Percentiles rank a stretch among this genome's conserved stretches.
phyloP scores from a whole-genome alignment of 2,113 vertebrate genomes.

The Pitta sordida region DNA sequence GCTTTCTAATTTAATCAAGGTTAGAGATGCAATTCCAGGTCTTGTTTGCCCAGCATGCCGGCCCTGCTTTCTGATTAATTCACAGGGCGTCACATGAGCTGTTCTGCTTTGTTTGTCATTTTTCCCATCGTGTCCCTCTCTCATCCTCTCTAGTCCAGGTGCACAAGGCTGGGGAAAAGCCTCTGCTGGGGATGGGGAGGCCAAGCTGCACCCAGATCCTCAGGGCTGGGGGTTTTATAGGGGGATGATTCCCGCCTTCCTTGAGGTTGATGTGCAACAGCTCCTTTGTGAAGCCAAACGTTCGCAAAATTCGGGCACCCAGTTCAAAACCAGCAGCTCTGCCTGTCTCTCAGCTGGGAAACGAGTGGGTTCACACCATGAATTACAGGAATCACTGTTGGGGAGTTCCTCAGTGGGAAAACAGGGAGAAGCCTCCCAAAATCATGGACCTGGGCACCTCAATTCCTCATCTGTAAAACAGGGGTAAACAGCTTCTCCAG shows the following conservation, averaged over 20 bases:
- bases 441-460: accelerated
- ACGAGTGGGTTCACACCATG: background rate
- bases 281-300: background rate
- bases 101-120: constrained; percentile 83
- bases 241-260: background rate
- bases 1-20: constrained; percentile 81
- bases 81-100: constrained; percentile 75
- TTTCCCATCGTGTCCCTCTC: background rate
- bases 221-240: background rate
- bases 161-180: background rate
- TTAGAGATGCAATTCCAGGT: constrained; percentile 67
- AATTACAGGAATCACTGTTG: background rate
- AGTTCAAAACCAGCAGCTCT: background rate
- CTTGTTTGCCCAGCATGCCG: constrained; percentile 74
- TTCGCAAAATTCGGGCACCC: background rate
- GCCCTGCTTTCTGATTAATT: constrained; percentile 79
- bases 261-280: background rate
- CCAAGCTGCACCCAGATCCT: accelerated
- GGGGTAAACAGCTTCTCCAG: background rate
- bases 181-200: accelerated
- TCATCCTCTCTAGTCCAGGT: background rate
- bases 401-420: background rate
- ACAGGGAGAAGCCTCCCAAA: background rate
- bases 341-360: background rate
- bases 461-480: background rate